These are phyloP conservation scores for Scelioninae gen. 1 DNA, from an alignment of 2,888 invertebrate genomes.

Conservation along the genomic window DNA sequence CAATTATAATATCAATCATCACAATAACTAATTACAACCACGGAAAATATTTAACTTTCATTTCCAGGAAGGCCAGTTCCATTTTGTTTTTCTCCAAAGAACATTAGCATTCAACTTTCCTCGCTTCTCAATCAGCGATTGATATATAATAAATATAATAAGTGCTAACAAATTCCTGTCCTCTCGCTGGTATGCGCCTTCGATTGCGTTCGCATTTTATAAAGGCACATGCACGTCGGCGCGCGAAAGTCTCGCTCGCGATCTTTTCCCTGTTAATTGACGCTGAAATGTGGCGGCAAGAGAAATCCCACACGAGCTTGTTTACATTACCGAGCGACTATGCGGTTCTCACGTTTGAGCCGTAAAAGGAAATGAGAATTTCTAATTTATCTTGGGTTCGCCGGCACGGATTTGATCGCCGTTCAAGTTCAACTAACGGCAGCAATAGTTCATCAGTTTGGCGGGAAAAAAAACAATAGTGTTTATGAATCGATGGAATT, in stretches of 20 bases:
- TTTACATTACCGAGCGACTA: conserved; percentile 63
- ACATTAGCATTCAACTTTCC: too few species aligned
- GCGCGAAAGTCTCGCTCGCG: conserved; percentile 75
- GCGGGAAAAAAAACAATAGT: neutral
- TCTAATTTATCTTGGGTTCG: conserved; percentile 59
- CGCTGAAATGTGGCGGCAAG: conserved; percentile 68
- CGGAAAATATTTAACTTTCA: too few species aligned
- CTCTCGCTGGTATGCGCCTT: conserved; percentile 12
- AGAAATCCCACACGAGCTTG: conserved; percentile 73
- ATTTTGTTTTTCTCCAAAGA: too few species aligned
- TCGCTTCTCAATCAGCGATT: neutral
- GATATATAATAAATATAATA: conserved; percentile 15
- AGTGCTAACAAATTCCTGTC: conserved; percentile 6
- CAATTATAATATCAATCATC: too few species aligned
- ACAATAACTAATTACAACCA: too few species aligned
- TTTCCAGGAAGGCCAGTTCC: too few species aligned
- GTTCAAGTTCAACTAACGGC: conserved; percentile 44
- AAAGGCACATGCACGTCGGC: too few species aligned
- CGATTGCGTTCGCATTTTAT: conserved; percentile 1
- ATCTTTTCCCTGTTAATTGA: conserved; percentile 72
- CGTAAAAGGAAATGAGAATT: conserved; percentile 66
- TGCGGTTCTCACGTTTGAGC: conserved; percentile 64
- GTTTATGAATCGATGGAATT: conserved; percentile 36
- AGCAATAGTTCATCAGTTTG: neutral
- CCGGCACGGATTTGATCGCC: conserved; percentile 9